A percentile compares a stretch with the other conserved stretches of the same genome.
phyloP scores from a whole-genome alignment of 1,140 invertebrate genomes.

The Colletes latitarsis region DNA sequence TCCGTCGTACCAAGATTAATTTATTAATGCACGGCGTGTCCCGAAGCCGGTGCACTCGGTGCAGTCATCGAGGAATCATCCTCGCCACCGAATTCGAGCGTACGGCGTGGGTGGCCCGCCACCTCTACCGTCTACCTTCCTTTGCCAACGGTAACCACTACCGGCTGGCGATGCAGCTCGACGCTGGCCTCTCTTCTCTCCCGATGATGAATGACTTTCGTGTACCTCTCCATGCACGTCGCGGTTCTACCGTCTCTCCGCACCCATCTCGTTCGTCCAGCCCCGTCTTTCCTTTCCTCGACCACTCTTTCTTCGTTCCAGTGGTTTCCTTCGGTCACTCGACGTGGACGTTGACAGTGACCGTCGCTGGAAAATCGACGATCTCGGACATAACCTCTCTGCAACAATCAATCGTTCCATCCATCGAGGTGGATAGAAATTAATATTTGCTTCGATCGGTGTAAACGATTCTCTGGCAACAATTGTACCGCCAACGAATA shows the following conservation, averaged over 20 bases:
- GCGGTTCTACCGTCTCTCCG: slow-evolving; percentile 49
- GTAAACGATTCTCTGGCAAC: too few relatives aligned
- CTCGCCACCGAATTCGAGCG: slow-evolving; percentile 66
- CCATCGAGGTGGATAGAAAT: too few relatives aligned
- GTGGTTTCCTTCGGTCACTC: slow-evolving; percentile 1
- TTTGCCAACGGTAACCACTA: slow-evolving; percentile 32
- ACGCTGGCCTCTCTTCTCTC: slow-evolving; percentile 52
- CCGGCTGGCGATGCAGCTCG: slow-evolving; percentile 29
- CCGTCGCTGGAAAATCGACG: too few relatives aligned
- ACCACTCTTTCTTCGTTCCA: not conserved
- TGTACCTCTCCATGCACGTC: slow-evolving; percentile 40
- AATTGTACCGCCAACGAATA: too few relatives aligned
- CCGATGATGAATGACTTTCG: slow-evolving; percentile 70
- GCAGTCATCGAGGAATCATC: slow-evolving; percentile 33
- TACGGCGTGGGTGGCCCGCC: slow-evolving; percentile 74
- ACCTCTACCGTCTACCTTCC: slow-evolving; percentile 51
- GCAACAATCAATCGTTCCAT: too few relatives aligned
- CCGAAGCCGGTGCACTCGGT: not conserved
- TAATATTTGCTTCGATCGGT: too few relatives aligned
- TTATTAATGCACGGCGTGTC: too few relatives aligned
- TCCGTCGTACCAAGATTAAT: too few relatives aligned
- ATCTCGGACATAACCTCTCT: too few relatives aligned
- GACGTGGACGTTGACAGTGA: too few relatives aligned
- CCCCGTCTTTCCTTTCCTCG: slow-evolving; percentile 26
- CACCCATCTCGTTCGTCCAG: slow-evolving; percentile 51